Conservation (phyloP, 1,140 invertebrate species). For the Cephus cinctus region DNA sequence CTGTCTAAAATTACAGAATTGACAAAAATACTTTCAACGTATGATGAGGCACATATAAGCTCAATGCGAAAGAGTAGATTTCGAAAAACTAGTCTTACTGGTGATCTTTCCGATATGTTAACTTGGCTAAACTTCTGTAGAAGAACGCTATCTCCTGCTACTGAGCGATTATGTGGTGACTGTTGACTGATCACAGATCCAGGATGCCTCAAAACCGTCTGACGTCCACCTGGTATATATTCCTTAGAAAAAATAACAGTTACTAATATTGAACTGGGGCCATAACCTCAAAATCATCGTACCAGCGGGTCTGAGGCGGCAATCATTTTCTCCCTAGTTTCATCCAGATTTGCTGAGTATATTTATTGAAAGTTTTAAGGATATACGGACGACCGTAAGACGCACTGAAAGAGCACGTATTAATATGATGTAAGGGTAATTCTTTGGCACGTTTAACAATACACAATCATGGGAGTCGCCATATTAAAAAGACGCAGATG, state of each 20-base stretch:
- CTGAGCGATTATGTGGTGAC: slow-evolving; percentile 24
- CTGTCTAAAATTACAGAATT: slow-evolving; percentile 43
- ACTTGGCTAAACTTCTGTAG: slow-evolving; percentile 73
- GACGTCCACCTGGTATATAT: slow-evolving; percentile 85
- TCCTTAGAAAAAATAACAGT: slow-evolving; percentile 61
- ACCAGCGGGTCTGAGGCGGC: slow-evolving; percentile 81
- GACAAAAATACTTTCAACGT: neutral
- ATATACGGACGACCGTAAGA: too few species aligned
- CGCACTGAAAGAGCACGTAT: too few species aligned
- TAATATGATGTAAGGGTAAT: too few species aligned
- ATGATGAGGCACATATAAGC: too few species aligned
- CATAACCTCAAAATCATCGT: slow-evolving; percentile 27
- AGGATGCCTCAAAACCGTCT: slow-evolving; percentile 76
- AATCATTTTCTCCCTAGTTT: slow-evolving; percentile 72
- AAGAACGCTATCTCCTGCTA: slow-evolving; percentile 60
- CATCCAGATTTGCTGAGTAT: slow-evolving; percentile 71
- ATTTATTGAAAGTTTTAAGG: slow-evolving; percentile 20
- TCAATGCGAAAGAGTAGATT: too few species aligned
- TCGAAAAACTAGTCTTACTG: slow-evolving; percentile 38
- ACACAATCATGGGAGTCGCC: slow-evolving; percentile 18
- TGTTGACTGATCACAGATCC: slow-evolving; percentile 56
- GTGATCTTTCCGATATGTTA: slow-evolving; percentile 64
- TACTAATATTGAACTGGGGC: neutral
- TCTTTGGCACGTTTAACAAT: too few species aligned
- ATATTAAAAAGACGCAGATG: slow-evolving; percentile 18